Conservation (phyloP, 2,797 vertebrate genomes). For the Sebastes taczanowskii region DNA sequence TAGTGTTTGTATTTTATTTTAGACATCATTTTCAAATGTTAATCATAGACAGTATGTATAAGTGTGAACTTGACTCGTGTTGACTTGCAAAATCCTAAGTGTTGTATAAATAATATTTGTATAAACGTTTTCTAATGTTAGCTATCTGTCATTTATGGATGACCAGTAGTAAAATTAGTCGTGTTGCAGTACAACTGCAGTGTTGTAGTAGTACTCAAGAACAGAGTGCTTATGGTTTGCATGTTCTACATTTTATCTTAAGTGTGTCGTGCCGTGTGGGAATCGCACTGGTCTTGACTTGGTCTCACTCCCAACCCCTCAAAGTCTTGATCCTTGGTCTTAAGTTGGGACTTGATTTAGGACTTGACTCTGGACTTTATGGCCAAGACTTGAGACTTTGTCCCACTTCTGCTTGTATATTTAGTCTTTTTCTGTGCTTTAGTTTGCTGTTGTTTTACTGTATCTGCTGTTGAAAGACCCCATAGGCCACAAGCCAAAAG, state of each 20-base stretch:
- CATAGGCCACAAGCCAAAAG: accelerated
- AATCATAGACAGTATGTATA: neutral
- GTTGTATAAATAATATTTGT: neutral
- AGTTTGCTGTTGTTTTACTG: too few species aligned
- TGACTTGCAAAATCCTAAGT: neutral
- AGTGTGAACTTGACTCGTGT: neutral
- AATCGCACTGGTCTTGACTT: too few species aligned
- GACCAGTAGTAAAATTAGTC: neutral
- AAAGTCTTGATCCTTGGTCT: too few species aligned
- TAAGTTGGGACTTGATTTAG: neutral
- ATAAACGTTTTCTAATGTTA: neutral
- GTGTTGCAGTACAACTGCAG: too few species aligned
- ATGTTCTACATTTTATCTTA: too few species aligned
- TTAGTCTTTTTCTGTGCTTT: too few species aligned
- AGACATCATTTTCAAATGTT: neutral
- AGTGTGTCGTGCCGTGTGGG: accelerated
- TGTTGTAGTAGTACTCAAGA: too few species aligned
- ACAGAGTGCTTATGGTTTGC: too few species aligned
- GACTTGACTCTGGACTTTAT: neutral
- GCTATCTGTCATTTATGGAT: neutral
- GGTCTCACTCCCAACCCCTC: too few species aligned
- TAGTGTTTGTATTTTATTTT: neutral
- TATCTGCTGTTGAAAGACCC: too few species aligned
- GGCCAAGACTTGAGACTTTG: too few species aligned
- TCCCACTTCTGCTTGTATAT: too few species aligned